phyloP scores from a whole-genome alignment of 1,140 invertebrate species.

The Brachionus angularis region DNA sequence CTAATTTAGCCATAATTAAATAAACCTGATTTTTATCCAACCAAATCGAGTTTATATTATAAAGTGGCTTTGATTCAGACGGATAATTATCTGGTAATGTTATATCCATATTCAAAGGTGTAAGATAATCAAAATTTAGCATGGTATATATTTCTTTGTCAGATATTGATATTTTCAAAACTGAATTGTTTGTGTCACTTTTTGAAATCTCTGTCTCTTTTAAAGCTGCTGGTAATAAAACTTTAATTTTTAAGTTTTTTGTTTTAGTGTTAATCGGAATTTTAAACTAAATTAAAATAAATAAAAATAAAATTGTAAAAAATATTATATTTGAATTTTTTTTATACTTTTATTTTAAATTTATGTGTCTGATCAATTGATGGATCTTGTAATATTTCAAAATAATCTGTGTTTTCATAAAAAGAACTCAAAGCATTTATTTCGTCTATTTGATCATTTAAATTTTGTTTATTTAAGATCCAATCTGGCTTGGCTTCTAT shows the following conservation, averaged over 20 bases:
- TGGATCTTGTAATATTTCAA: background rate
- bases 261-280: background rate
- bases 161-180: background rate
- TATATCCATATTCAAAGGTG: background rate
- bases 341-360: background rate
- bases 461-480: no score
- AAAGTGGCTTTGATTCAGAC: background rate
- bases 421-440: background rate
- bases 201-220: background rate
- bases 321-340: no score
- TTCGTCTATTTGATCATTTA: no score
- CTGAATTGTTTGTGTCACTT: background rate
- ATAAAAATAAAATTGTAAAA: background rate
- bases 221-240: background rate
- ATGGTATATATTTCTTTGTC: background rate
- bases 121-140: background rate
- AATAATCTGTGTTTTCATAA: background rate
- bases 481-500: no score
- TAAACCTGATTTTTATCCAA: background rate
- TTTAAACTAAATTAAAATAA: background rate
- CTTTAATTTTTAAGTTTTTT: background rate
- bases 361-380: background rate
- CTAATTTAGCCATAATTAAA: background rate
- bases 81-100: background rate
- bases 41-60: background rate